These are phyloP conservation scores for Monopterus albus DNA, from an alignment of 2,113 vertebrate genomes.

Conservation along the genomic window DNA sequence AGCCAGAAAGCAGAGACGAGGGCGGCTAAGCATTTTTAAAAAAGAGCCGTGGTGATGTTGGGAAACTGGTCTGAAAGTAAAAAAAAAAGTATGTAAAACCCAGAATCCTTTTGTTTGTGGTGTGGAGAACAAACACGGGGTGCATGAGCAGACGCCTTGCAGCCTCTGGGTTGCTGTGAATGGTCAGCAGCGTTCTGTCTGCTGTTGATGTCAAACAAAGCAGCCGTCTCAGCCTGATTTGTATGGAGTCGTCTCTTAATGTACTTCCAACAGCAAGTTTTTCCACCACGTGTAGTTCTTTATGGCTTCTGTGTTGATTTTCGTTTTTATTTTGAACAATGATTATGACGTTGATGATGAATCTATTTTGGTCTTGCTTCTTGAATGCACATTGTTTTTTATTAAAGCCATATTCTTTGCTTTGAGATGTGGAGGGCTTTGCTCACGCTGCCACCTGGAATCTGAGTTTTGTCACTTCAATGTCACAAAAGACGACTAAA, in stretches of 20 bases:
- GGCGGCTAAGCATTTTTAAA: background rate
- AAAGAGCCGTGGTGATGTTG: background rate
- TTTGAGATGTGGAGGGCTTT: slow-evolving; percentile 49
- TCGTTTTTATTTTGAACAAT: slow-evolving; percentile 50
- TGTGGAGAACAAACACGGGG: background rate
- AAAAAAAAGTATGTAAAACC: background rate
- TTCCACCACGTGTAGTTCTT: slow-evolving; percentile 87
- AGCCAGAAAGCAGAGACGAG: background rate
- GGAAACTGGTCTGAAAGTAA: background rate
- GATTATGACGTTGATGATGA: background rate
- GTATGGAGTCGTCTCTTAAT: slow-evolving; percentile 80
- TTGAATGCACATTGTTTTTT: slow-evolving; percentile 81
- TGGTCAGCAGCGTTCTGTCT: background rate
- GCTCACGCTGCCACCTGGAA: slow-evolving; percentile 4
- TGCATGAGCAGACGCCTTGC: background rate
- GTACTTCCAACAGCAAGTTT: slow-evolving; percentile 90
- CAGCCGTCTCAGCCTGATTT: slow-evolving; percentile 14
- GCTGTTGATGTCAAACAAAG: slow-evolving; percentile 49
- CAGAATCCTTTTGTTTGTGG: background rate
- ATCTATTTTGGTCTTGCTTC: slow-evolving; percentile 73
- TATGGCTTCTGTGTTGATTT: slow-evolving; percentile 54
- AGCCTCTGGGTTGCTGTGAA: background rate
- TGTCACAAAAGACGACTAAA: background rate
- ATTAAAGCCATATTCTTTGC: slow-evolving; percentile 83
- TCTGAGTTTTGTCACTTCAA: slow-evolving; percentile 29